These are phyloP conservation scores for Podotricha telesiphe DNA, from an alignment of 2,888 invertebrate species.

Conservation along the genomic window DNA sequence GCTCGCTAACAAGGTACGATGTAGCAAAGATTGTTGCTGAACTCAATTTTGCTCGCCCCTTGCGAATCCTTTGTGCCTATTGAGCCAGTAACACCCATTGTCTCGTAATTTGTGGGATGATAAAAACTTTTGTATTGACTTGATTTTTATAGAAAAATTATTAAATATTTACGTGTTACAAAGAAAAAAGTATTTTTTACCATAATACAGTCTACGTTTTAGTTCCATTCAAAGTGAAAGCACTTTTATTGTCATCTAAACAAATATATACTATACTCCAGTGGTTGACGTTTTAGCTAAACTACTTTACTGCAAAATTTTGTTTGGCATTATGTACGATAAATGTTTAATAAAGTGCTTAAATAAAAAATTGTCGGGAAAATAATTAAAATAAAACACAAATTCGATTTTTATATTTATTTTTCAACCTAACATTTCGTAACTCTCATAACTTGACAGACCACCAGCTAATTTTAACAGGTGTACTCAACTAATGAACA, in stretches of 20 bases:
- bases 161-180: neutral
- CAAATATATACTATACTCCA: neutral
- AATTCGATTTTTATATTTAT: conserved; percentile 73
- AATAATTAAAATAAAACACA: conserved; percentile 59
- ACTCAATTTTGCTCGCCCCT: conserved; percentile 67
- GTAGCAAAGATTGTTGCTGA: conserved; percentile 71
- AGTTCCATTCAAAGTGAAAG: no score
- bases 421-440: conserved; percentile 82
- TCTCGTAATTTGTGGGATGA: conserved; percentile 23
- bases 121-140: conserved; percentile 10
- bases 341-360: neutral
- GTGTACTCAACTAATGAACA: conserved; percentile 80
- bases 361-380: neutral
- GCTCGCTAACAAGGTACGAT: conserved; percentile 67
- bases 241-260: neutral
- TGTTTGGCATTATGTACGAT: neutral
- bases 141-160: neutral
- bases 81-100: conserved; percentile 32
- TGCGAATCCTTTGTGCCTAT: conserved; percentile 42
- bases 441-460: conserved; percentile 79
- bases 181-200: neutral
- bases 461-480: conserved; percentile 80
- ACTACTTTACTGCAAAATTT: no score
- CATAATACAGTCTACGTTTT: neutral
- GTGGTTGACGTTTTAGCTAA: no score